phyloP scores from a whole-genome alignment of 1,140 invertebrate genomes.

The Drosophila santomea region DNA sequence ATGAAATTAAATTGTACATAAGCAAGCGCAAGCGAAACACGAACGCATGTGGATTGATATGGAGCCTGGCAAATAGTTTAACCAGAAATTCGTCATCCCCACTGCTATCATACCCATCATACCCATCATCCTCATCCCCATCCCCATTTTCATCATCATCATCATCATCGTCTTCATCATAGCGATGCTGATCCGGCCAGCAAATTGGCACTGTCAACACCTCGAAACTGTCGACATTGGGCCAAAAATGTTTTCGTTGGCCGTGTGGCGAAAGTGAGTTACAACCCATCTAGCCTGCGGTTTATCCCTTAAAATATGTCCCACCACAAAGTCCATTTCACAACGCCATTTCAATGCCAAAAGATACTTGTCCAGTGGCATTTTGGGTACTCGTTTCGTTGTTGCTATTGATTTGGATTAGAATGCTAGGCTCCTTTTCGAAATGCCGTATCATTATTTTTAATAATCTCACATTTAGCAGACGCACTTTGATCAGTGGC shows the following conservation, averaged over 20 bases:
- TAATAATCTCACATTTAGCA: constrained; percentile 47
- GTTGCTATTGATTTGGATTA: constrained; percentile 27
- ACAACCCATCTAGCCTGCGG: constrained; percentile 20
- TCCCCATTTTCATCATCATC: constrained; percentile 1
- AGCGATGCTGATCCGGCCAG: constrained; percentile 39
- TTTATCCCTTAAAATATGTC: constrained; percentile 31
- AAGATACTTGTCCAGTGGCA: too few species aligned
- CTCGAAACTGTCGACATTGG: constrained; percentile 28
- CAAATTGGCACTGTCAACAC: constrained; percentile 78
- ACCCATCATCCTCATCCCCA: constrained; percentile 10
- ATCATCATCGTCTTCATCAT: constrained; percentile 12
- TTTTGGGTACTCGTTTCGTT: neutral
- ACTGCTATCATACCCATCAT: constrained; percentile 35
- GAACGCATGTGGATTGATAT: constrained; percentile 3
- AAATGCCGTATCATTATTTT: constrained; percentile 55
- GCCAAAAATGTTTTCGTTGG: constrained; percentile 15
- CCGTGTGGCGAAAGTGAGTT: constrained; percentile 31
- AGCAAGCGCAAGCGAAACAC: constrained; percentile 33
- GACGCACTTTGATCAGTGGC: constrained; percentile 48
- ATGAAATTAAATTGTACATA: constrained; percentile 78
- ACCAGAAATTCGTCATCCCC: constrained; percentile 76
- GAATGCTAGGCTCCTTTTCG: neutral
- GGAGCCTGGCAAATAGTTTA: constrained; percentile 71
- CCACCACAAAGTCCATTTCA: constrained; percentile 1
- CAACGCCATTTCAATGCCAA: neutral